Evolutionary conservation across 2,888 invertebrate genomes (phyloP), one percentile per base, ranked within the genome.

Genomic region (Alsophila aescularia): DNA sequence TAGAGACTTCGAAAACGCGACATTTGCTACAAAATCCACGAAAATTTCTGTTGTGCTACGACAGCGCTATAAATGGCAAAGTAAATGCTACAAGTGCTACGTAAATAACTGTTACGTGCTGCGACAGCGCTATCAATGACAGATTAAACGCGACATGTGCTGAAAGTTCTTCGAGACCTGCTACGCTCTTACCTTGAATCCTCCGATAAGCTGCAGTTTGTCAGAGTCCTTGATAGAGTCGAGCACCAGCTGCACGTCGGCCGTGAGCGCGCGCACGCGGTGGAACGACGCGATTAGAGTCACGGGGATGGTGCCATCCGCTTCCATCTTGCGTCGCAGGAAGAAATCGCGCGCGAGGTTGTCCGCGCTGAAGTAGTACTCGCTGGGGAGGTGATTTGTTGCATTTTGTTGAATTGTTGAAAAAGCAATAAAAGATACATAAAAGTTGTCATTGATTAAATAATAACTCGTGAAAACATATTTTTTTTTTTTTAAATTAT

Each of bases 321-420:
- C 86, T 71, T 98, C 97, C 99, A 99, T 99, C 93, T 98, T 98
- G 70, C 98, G 95, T 27, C 99, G 95, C 65, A 99, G 93, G 93
- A 98, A 99, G 92, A 99, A 98, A 82, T 99, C 99, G 72, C 97
- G 95, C 70, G 96, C 95, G 52, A 99, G 92, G 92, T 99, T 99
- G 77, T 98, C 98, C 66, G 96, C 96, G 72, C 98, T 98, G 93
- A 99, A 99, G 94, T 99, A 99, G 92, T 99, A 99, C 91, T 99
- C 99, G 81, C 99, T 99, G 93, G 0, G 51, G 42, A 36, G 0
- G 4, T 10, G 51, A 7, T n/a, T 7, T 1, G 1, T 18, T 31
- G 6, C 21, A 24, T 8, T 18, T 18, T 44, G 37, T 40, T 27
- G 9, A 24, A 12, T 12, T 39, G 9, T n/a, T n/a, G n/a, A n/a